phyloP scores from a whole-genome alignment of 2,888 invertebrate genomes.

The Gandaritis pyraliata region DNA sequence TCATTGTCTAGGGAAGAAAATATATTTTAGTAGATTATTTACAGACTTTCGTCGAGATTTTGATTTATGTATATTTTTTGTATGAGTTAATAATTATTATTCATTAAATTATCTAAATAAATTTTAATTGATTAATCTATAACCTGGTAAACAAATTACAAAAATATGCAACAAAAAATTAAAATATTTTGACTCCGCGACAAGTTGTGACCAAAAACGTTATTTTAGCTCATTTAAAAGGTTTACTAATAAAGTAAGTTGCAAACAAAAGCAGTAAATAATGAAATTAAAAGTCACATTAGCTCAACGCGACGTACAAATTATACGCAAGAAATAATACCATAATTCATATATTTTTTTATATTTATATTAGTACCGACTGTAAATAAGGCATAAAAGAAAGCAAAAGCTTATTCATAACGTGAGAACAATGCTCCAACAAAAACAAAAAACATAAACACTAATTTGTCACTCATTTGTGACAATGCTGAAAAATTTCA shows the following conservation, averaged over 20 bases:
- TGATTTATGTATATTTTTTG: conserved; percentile 29
- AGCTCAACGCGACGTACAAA: conserved; percentile 61
- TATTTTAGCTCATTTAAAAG: conserved; percentile 28
- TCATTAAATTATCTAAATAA: conserved; percentile 5
- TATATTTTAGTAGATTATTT: conserved; percentile 45
- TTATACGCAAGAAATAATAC: conserved; percentile 66
- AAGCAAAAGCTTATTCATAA: conserved; percentile 48
- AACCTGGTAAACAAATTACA: neutral
- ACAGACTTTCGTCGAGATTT: conserved; percentile 29
- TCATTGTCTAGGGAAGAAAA: conserved; percentile 61
- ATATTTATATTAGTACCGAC: conserved; percentile 56
- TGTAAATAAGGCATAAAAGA: conserved; percentile 60
- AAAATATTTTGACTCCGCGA: conserved; percentile 43
- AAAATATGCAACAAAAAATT: conserved; percentile 3
- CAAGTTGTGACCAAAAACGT: conserved; percentile 35
- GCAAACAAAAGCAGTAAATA: conserved; percentile 74
- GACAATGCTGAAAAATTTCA: conserved; percentile 62
- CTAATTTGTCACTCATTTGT: conserved; percentile 74
- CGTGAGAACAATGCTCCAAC: conserved; percentile 59
- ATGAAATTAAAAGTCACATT: conserved; percentile 67
- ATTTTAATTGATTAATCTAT: neutral
- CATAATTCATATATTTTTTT: conserved; percentile 70
- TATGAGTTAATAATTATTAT: conserved; percentile 26
- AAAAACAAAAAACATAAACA: conserved; percentile 53
- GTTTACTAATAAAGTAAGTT: conserved; percentile 35